Evolutionary conservation across 2,113 vertebrate genomes (phyloP).

Genomic region (Plecturocebus donacophilus): DNA sequence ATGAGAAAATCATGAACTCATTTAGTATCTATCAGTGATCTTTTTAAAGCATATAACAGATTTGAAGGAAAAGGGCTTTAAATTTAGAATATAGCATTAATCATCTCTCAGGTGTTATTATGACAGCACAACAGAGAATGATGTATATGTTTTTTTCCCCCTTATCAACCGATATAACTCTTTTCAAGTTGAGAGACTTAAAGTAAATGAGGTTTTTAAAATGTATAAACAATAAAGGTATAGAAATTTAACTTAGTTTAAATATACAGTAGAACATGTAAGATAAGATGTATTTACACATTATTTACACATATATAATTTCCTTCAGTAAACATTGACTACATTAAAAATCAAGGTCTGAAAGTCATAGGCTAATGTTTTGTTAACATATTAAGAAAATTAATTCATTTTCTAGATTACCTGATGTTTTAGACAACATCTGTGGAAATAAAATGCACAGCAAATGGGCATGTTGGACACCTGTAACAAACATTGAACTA

Average conservation of each 20-base stretch:
- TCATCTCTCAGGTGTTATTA: not conserved
- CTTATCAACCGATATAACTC: not conserved
- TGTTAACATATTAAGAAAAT: not conserved
- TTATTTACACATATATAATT: not conserved
- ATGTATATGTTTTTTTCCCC: not conserved
- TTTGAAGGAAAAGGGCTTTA: slow-evolving; percentile 6
- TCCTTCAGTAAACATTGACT: slow-evolving; percentile 15
- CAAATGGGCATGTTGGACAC: slow-evolving; percentile 79
- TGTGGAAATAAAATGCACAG: slow-evolving; percentile 63
- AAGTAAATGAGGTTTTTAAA: slow-evolving; percentile 20
- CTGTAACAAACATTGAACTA: slow-evolving; percentile 72
- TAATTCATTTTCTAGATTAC: slow-evolving; percentile 78
- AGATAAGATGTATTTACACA: not conserved
- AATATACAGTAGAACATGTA: not conserved
- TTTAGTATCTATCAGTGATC: not conserved
- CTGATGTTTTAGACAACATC: slow-evolving; percentile 71
- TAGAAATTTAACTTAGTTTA: slow-evolving; percentile 29
- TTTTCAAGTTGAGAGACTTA: slow-evolving; percentile 27
- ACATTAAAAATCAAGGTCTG: not conserved
- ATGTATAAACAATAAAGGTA: not conserved
- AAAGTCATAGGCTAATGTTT: slow-evolving; percentile 31
- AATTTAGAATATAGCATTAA: not conserved
- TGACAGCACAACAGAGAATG: not conserved
- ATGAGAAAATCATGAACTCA: slow-evolving; percentile 19
- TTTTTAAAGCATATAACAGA: slow-evolving; percentile 1